Percentiles rank a stretch among this genome's conserved stretches.
These are phyloP conservation scores for Leucania comma DNA, from an alignment of 2,888 invertebrate genomes.

Conservation along the genomic window DNA sequence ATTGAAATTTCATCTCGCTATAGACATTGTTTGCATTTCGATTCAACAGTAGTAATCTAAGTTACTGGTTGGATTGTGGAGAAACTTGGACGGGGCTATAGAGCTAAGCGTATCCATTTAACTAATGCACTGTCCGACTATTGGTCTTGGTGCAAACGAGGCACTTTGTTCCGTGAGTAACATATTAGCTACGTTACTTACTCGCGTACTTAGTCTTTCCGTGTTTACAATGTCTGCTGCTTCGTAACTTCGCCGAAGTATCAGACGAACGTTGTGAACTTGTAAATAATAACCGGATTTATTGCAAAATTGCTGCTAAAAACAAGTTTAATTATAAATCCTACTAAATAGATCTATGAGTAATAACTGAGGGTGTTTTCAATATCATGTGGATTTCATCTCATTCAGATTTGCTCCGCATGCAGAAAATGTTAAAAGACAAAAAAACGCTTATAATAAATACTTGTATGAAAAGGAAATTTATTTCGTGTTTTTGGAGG, in stretches of 20 bases:
- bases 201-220: constrained; percentile 66
- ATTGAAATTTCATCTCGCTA: constrained; percentile 80
- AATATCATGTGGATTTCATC: too few species aligned
- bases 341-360: not conserved
- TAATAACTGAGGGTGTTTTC: not conserved
- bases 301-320: not conserved
- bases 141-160: constrained; percentile 88
- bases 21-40: constrained; percentile 81
- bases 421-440: too few species aligned
- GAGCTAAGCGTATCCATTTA: constrained; percentile 87
- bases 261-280: constrained; percentile 30
- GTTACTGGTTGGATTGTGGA: constrained; percentile 85
- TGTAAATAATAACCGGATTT: constrained; percentile 27
- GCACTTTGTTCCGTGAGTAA: constrained; percentile 85
- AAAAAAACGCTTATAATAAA: too few species aligned
- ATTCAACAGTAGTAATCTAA: constrained; percentile 85
- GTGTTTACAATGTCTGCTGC: constrained; percentile 65
- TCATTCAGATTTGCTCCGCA: too few species aligned
- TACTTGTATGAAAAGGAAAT: too few species aligned
- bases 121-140: constrained; percentile 89
- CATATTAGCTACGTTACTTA: constrained; percentile 80
- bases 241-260: constrained; percentile 46
- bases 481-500: too few species aligned
- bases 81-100: constrained; percentile 84
- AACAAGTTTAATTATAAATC: not conserved